Evolutionary conservation across 1,140 invertebrate species (phyloP), one percentile per base, ranked within the genome.

Genomic region (Ericerus pela): DNA sequence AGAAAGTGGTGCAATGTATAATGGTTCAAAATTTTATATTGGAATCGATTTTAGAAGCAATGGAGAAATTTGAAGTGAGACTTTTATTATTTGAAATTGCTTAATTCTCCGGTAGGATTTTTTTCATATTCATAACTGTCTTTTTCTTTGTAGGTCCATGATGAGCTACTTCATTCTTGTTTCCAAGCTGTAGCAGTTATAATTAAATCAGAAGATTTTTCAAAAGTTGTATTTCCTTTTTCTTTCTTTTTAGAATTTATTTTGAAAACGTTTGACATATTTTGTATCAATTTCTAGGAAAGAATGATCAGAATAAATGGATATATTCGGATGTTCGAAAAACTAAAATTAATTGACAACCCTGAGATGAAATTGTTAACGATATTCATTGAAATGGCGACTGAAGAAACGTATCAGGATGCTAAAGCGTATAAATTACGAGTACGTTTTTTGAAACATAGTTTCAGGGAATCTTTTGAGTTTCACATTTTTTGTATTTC

Each of bases 51-150:
- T 4, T 54, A 18, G 33, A 54, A 16, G 33, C 30, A 22, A 11
- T 54, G 20, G 33, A 54, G 26, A 54, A 54, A 54, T 29, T 36
- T 24, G 30, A 33, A 36, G 33, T 54, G 5, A 22, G 53, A n/a
- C n/a, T 41, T 38, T 24, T 18, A 47, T 22, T 5, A 22, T 24
- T 38, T 38, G 14, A 18, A 16, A n/a, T 14, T 14, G 14, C 30
- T 33, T n/a, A 47, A 24, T 10, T 47, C 8, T 16, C 6, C 20
- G 37, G 5, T 8, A 41, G 14, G n/a, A 41, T 8, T 41, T 10
- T n/a, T n/a, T 10, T 41, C 41, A 33, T 22, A 47, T 24, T 47
- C 26, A 24, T 47, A 2, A 33, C 30, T 33, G n/a, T 33, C 30
- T 10, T 3, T 24, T 47, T 47, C 26, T 47, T 4, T 16, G 4